Evolutionary conservation across 92 coral and sea anemone genomes (phyloP), one percentile per base, ranked within the genome.

Genomic region (Paramuricea clavata): DNA sequence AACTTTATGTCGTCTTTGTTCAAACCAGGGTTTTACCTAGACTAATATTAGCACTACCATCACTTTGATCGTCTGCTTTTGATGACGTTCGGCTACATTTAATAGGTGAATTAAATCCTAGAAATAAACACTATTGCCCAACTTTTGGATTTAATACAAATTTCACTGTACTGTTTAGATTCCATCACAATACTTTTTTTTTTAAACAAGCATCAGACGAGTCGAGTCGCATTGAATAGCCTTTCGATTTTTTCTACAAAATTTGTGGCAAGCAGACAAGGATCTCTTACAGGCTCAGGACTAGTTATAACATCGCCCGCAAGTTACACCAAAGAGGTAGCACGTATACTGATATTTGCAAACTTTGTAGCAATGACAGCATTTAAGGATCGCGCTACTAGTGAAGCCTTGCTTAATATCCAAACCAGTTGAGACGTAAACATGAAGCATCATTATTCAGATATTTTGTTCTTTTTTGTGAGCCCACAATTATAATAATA

Each of bases 121-220:
- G 88, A 75, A 83, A 88, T 75, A 88, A 76, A 47, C 92, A 88
- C 52, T 62, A 31, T 41, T 77, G 54, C 81, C 92, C 89, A 89
- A 59, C 69, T 34, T 41, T 73, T 67, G 23, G 87, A 36, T 43
- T 65, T 35, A 57, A 62, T 80, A 57, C 79, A 35, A 70, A 81
- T 81, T 25, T 31, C 35, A 36, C 30, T 49, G 76, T 89, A 86
- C 71, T 91, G 83, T 27, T 28, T 67, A 10, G 67, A 39, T 15
- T 67, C 39, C 89, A 84, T 88, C 74, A 41, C 27, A 19, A 88
- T 91, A 82, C 94, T 88, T 85, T 91, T 91, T 19, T 87, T 87
- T 21, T 90, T 90, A 69, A 60, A 86, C 93, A 86, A 17, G 17
- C 60, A 41, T 90, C 72, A 79, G 87, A 85, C 7, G 86, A 86